Evolutionary conservation across 2,888 invertebrate genomes (phyloP).

Genomic region (Drosophila mercatorum): DNA sequence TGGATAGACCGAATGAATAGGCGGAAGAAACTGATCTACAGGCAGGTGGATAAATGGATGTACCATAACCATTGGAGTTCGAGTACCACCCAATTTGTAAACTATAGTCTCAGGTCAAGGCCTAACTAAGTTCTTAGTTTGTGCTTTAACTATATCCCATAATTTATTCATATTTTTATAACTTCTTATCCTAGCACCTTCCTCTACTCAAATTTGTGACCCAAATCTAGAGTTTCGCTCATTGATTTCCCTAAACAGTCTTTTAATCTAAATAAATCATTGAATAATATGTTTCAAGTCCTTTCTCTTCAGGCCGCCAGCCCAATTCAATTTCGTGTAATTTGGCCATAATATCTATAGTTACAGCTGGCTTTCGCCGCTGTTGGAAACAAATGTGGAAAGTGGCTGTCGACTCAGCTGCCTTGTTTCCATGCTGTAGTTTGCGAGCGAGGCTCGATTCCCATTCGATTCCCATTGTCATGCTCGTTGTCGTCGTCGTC

Average conservation of each 20-base stretch:
- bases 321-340: conserved; percentile 9
- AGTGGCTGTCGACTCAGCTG: conserved; percentile 31
- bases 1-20: too few species aligned
- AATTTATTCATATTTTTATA: background rate
- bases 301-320: background rate
- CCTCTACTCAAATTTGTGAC: background rate
- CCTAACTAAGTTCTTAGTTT: background rate
- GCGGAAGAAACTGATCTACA: too few species aligned
- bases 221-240: background rate
- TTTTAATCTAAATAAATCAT: conserved; percentile 1
- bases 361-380: conserved; percentile 11
- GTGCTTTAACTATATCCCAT: too few species aligned
- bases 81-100: background rate
- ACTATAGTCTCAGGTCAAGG: too few species aligned
- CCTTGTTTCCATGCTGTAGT: conserved; percentile 10
- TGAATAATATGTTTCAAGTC: background rate
- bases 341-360: conserved; percentile 24
- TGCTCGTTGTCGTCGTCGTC: conserved; percentile 7
- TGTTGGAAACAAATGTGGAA: conserved; percentile 39
- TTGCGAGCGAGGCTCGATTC: conserved; percentile 2
- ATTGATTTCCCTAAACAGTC: background rate
- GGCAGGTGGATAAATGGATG: too few species aligned
- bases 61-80: background rate
- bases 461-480: conserved; percentile 11
- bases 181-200: background rate